Base-by-base conservation (phyloP, 2,888 invertebrate genomes). In the Drosophila ustulata region DNA sequence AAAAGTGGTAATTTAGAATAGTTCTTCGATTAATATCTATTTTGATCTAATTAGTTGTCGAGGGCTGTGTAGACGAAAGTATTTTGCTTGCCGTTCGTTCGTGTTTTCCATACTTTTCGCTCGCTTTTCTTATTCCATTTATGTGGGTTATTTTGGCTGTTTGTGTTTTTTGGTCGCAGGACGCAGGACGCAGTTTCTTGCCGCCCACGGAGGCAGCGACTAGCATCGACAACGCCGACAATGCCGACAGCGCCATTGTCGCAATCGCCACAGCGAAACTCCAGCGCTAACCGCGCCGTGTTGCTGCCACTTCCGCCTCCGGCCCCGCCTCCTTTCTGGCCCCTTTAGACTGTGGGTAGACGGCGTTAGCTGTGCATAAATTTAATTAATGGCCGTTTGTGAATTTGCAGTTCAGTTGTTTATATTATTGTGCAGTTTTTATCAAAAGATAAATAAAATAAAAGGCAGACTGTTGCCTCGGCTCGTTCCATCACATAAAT, bases 381-480 rank as follows among this genome's bases (percentile, higher is more conserved):
- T 81, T 83, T 83, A 81, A 81, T 81, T 81, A 81, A 83, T 80
- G 74, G 80, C 59, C 65, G 65, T 71, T 56, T 71, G 66, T 61
- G 77, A 71, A 80, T 83, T 80, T 74, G 66, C 78, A 77, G 77
- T 66, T 80, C 61, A 50, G 53, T 80, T 69, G 74, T 74, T 72
- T 68, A 53, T 78, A 78, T 78, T 80, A 71, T 75, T 83, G 71
- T 72, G 62, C 28, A 58, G 39, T 65, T 80, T 82, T 71, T 80
- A 70, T 58, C 64, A 52, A 53, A 73, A 69, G 18, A 74, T 73
- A 74, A 69, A 74, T 74, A 67, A 74, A 69, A 74, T 74, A 67
- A 71, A 70, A 55, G 47, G 55, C 62, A 62, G 55, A 58, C 34
- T 62, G 18, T 30, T 58, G n/a, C 32, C 8, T 1, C 39, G 28